phyloP scores from a whole-genome alignment of 2,888 invertebrate genomes.

The Gymnoscelis rufifasciata region DNA sequence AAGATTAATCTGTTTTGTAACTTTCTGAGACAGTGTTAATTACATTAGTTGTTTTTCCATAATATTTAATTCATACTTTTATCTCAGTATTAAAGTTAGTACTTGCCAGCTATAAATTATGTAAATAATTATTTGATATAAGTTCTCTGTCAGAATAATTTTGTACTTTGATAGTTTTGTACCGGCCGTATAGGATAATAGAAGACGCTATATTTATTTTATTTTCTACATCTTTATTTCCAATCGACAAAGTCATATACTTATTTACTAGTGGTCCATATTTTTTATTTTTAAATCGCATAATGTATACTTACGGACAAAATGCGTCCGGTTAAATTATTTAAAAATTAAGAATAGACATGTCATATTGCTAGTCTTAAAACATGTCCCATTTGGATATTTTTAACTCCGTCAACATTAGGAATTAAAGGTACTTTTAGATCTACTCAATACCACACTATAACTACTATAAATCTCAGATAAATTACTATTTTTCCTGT shows the following conservation, averaged over 20 bases:
- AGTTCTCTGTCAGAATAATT: constrained; percentile 44
- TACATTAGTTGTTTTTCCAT: constrained; percentile 27
- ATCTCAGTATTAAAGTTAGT: constrained; percentile 70
- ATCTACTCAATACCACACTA: no score
- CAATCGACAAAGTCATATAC: constrained; percentile 47
- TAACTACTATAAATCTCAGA: not conserved
- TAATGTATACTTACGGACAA: constrained; percentile 39
- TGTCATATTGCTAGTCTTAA: constrained; percentile 46
- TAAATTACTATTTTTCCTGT: not conserved
- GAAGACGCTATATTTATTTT: constrained; percentile 13
- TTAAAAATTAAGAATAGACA: constrained; percentile 29
- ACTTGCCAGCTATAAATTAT: constrained; percentile 68
- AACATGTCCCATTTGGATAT: constrained; percentile 34
- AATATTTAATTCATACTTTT: constrained; percentile 60
- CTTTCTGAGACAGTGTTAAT: constrained; percentile 10
- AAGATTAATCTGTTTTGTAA: constrained; percentile 15
- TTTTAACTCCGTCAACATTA: constrained; percentile 38
- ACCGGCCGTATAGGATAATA: constrained; percentile 7
- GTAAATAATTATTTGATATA: constrained; percentile 50
- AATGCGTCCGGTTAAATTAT: constrained; percentile 45
- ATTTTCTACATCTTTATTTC: constrained; percentile 23
- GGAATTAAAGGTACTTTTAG: constrained; percentile 19
- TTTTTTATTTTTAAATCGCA: constrained; percentile 26
- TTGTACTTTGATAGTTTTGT: constrained; percentile 24
- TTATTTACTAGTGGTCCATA: constrained; percentile 37